Evolutionary conservation across 2,797 vertebrate genomes (phyloP), one percentile per base, ranked within the genome.

Genomic region (Sebastes cheni): DNA sequence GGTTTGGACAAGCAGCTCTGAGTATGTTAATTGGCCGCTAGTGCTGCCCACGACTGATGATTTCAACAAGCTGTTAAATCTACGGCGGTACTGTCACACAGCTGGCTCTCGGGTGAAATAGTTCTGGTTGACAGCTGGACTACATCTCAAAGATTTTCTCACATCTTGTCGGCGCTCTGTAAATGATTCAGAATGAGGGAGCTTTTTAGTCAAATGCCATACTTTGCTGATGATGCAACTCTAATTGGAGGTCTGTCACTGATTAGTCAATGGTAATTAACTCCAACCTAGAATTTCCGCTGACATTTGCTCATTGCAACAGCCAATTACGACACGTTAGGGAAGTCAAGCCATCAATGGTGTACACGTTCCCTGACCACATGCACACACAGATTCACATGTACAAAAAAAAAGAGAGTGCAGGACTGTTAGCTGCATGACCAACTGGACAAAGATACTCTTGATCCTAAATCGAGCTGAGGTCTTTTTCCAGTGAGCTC

Each of bases 241-340:
- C 29, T 89, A 87, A 90, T 85, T 88, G 62, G 32, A 81, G 60
- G 75, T 81, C 75, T 87, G 72, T 83, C 77, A 88, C 67, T 77
- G 65, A 89, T 90, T 68, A 70, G 70, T 75, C 75, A 83, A 72
- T 86, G 52, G 81, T 80, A 79, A 92, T 89, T 79, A 88, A 85
- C 75, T 75, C 67, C 62, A 82, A 64, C 75, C 79, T 69, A 79
- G 46, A 75, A 89, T 89, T 90, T 83, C 46, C n/a, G n/a, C 60
- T 71, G 77, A 73, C 75, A 72, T 77, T 88, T 81, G 34, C 59
- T 69, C 36, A 55, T 75, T 79, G 29, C 75, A 90, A 69, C 70
- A 59, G 59, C 66, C 74, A 89, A 75, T 90, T 86, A 87, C 2
- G 2, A 34, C 60, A 65, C n/a, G 18, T 67, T 76, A 25, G 64